Percentiles rank a stretch among this genome's conserved stretches.
These are phyloP conservation scores for Penaeus chinensis DNA, from an alignment of 1,140 invertebrate genomes.

Conservation along the genomic window DNA sequence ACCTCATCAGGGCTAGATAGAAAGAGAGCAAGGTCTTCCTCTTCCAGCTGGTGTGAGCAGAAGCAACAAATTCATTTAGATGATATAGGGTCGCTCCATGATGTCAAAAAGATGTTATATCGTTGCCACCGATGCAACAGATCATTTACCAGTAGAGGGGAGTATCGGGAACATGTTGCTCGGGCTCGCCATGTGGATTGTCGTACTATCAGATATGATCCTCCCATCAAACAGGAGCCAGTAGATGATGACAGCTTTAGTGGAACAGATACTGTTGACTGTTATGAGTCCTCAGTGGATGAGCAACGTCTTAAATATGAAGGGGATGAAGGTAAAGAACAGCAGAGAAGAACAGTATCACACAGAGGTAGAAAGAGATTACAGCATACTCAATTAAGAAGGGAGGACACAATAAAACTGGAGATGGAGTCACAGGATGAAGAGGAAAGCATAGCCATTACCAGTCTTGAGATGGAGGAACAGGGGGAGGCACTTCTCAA, in stretches of 20 bases:
- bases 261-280: too few species aligned
- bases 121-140: slow-evolving; percentile 31
- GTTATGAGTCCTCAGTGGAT: too few species aligned
- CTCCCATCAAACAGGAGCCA: slow-evolving; percentile 2
- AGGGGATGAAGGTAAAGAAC: slow-evolving; percentile 5
- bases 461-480: slow-evolving; percentile 20
- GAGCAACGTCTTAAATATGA: neutral
- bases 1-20: too few species aligned
- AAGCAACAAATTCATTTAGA: slow-evolving; percentile 14
- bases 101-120: slow-evolving; percentile 51
- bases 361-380: slow-evolving; percentile 21
- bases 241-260: neutral
- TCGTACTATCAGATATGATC: neutral
- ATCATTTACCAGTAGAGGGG: slow-evolving; percentile 20
- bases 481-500: neutral
- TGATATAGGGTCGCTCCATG: slow-evolving; percentile 30
- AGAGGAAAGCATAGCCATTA: slow-evolving; percentile 27
- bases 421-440: neutral
- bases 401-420: neutral
- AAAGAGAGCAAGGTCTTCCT: too few species aligned
- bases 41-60: too few species aligned
- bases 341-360: slow-evolving; percentile 8
- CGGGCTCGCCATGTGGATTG: slow-evolving; percentile 21
- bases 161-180: slow-evolving; percentile 37
- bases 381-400: neutral